These are phyloP conservation scores for Drosophila barbarae DNA, from an alignment of 2,888 invertebrate genomes.

Conservation along the genomic window DNA sequence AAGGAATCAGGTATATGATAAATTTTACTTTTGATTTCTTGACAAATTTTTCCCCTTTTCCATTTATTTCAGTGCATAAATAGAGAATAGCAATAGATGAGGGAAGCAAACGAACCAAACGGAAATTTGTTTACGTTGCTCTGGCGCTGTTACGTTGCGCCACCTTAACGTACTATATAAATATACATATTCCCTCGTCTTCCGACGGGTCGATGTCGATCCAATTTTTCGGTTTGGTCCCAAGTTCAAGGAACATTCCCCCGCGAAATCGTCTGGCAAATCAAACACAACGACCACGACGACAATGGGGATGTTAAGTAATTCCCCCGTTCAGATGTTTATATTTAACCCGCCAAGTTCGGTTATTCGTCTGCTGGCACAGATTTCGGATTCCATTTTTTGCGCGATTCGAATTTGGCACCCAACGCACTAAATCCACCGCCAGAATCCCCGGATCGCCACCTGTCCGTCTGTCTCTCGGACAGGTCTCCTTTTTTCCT, in stretches of 20 bases:
- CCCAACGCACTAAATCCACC: slow-evolving; percentile 61
- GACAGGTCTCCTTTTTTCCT: slow-evolving; percentile 9
- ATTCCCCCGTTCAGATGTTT: slow-evolving; percentile 28
- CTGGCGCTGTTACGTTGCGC: slow-evolving; percentile 24
- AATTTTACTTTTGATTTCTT: not conserved
- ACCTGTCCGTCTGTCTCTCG: slow-evolving; percentile 28
- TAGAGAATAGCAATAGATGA: slow-evolving; percentile 9
- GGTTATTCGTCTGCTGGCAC: slow-evolving; percentile 40
- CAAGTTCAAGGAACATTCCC: slow-evolving; percentile 36
- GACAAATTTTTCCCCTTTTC: too few species aligned
- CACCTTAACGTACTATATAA: slow-evolving; percentile 5
- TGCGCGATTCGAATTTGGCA: slow-evolving; percentile 43
- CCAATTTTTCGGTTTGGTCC: slow-evolving; percentile 21
- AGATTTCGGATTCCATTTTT: slow-evolving; percentile 41
- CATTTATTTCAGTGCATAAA: not conserved
- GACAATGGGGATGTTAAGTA: slow-evolving; percentile 33
- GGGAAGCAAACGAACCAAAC: not conserved
- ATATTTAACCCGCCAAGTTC: slow-evolving; percentile 13
- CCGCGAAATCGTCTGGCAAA: slow-evolving; percentile 31
- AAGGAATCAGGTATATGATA: not conserved
- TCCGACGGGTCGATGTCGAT: slow-evolving; percentile 7
- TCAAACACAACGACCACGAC: slow-evolving; percentile 22
- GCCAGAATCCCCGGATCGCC: slow-evolving; percentile 43
- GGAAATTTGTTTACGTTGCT: slow-evolving; percentile 35
- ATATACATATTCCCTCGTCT: slow-evolving; percentile 6